A percentile compares a stretch with the other conserved stretches of the same genome.
Conservation (phyloP, 37 sponge, comb jelly and placozoan genomes). For the Eunapius fragilis region DNA sequence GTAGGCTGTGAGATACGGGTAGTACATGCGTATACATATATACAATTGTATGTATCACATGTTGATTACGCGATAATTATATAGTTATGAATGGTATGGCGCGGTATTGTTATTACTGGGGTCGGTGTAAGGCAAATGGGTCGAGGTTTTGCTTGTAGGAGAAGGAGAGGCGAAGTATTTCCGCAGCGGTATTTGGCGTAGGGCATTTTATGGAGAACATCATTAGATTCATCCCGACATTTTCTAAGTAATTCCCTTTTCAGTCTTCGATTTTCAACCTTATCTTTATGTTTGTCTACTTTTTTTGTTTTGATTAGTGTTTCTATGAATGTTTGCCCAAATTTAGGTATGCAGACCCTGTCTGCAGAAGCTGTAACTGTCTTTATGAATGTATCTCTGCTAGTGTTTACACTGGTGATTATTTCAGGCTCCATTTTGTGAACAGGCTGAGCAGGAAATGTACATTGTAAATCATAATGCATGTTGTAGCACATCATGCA, state of each 20-base stretch:
- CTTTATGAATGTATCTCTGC: background rate
- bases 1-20: conserved; percentile 2
- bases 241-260: background rate
- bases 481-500: background rate
- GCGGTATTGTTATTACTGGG: too few relatives aligned
- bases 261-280: background rate
- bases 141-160: too few relatives aligned
- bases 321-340: background rate
- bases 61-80: too few relatives aligned
- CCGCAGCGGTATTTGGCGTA: too few relatives aligned
- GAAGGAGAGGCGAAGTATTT: too few relatives aligned
- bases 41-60: too few relatives aligned
- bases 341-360: background rate
- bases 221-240: background rate
- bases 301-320: background rate
- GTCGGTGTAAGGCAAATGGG: too few relatives aligned
- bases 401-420: background rate
- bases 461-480: background rate
- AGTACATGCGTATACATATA: background rate
- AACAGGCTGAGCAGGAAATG: background rate
- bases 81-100: too few relatives aligned
- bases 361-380: background rate
- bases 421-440: background rate
- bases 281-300: background rate
- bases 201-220: background rate